These are phyloP conservation scores for Eristalinus sepulchralis DNA, from an alignment of 2,888 invertebrate genomes.

Conservation along the genomic window DNA sequence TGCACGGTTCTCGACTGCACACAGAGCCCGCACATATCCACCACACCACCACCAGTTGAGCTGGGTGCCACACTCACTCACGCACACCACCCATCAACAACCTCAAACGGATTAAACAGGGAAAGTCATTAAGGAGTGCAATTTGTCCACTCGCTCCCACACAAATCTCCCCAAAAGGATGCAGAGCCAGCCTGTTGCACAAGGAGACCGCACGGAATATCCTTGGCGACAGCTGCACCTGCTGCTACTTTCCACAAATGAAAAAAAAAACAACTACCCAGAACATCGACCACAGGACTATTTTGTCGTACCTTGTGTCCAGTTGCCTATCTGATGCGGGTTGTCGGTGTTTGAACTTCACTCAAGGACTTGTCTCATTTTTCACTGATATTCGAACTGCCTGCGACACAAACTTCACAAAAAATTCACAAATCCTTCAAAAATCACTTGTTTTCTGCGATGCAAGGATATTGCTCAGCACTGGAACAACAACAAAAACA, in stretches of 20 bases:
- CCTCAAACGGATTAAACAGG: not conserved
- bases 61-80: not conserved
- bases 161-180: not conserved
- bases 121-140: constrained; percentile 4
- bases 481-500: constrained; percentile 29
- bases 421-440: not conserved
- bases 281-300: not conserved
- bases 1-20: not conserved
- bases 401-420: not conserved
- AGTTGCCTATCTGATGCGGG: not conserved
- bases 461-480: not conserved
- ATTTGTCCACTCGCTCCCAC: not conserved
- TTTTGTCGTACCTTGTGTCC: not conserved
- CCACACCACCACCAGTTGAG: not conserved
- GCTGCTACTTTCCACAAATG: not conserved
- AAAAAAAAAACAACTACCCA: not conserved
- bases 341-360: not conserved
- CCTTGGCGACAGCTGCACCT: not conserved
- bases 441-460: not conserved
- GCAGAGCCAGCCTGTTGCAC: constrained; percentile 49
- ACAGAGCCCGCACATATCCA: not conserved
- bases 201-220: not conserved
- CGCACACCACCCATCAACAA: not conserved
- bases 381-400: not conserved
- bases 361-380: not conserved